Evolutionary conservation across 1,140 invertebrate genomes (phyloP).

Genomic region (Sycophila sp.): DNA sequence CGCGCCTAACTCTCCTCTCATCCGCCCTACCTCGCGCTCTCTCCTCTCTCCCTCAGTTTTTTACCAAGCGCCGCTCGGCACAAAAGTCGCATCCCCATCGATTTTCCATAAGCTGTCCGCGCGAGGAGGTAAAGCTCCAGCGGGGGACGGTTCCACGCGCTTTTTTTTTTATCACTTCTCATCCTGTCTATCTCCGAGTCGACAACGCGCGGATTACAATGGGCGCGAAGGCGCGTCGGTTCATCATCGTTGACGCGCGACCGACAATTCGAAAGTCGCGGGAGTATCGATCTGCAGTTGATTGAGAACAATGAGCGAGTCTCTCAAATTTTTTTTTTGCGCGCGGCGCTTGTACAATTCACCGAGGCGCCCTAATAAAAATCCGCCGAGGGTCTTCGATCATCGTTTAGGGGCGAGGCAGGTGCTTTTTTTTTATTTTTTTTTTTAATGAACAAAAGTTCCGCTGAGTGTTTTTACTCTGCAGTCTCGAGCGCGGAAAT

Average conservation of each 20-base stretch:
- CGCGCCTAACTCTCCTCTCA: not conserved
- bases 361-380: too few species aligned
- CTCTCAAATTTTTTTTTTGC: too few species aligned
- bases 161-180: not conserved
- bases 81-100: not conserved
- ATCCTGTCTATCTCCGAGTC: not conserved
- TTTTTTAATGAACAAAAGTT: too few species aligned
- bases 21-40: not conserved
- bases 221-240: not conserved
- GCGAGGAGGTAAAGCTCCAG: not conserved
- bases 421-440: too few species aligned
- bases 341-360: not conserved
- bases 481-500: too few species aligned
- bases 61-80: too few species aligned
- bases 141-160: not conserved
- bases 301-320: not conserved
- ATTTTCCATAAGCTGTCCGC: conserved; percentile 14
- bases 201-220: not conserved
- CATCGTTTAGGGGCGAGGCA: too few species aligned
- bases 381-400: too few species aligned
- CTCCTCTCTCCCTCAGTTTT: not conserved
- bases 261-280: not conserved
- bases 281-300: not conserved
- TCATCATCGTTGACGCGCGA: not conserved
- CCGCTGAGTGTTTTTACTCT: too few species aligned